Conservation (phyloP, 92 coral and sea anemone genomes). For the Montipora capitata region DNA sequence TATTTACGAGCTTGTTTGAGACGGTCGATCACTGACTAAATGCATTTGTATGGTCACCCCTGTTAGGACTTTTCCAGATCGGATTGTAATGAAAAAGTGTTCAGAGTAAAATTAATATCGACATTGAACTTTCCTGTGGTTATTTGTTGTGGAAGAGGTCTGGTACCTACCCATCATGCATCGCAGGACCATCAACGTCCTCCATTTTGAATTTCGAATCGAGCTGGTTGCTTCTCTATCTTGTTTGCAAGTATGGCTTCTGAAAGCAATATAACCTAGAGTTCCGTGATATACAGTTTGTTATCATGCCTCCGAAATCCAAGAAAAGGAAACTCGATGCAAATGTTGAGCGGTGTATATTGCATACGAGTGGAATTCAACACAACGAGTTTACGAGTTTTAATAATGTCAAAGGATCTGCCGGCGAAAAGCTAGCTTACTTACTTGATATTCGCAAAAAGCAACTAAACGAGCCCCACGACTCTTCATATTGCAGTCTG, state of each 20-base stretch:
- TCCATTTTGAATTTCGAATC: conserved; percentile 2
- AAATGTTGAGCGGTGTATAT: conserved; percentile 24
- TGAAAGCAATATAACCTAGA: not conserved
- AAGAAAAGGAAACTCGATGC: conserved; percentile 39
- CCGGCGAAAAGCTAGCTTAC: too few relatives aligned
- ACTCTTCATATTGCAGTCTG: too few relatives aligned
- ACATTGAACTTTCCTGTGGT: not conserved
- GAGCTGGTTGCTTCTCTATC: conserved; percentile 8
- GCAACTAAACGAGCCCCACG: too few relatives aligned
- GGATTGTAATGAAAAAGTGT: not conserved
- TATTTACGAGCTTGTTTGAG: too few relatives aligned
- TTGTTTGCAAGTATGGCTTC: not conserved
- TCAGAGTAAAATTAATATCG: too few relatives aligned
- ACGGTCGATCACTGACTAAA: too few relatives aligned
- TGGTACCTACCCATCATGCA: not conserved
- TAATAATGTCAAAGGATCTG: conserved; percentile 50
- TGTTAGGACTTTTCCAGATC: not conserved
- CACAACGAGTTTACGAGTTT: conserved; percentile 24
- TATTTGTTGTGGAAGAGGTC: not conserved
- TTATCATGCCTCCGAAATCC: not conserved
- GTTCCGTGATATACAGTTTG: not conserved
- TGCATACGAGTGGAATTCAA: not conserved
- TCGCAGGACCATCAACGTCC: conserved; percentile 6
- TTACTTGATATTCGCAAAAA: too few relatives aligned
- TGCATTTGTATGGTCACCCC: not conserved